A percentile compares a stretch with the other conserved stretches of the same genome.
These are phyloP conservation scores for Podarcis cretensis DNA, from an alignment of 2,113 vertebrate species.

Conservation along the genomic window DNA sequence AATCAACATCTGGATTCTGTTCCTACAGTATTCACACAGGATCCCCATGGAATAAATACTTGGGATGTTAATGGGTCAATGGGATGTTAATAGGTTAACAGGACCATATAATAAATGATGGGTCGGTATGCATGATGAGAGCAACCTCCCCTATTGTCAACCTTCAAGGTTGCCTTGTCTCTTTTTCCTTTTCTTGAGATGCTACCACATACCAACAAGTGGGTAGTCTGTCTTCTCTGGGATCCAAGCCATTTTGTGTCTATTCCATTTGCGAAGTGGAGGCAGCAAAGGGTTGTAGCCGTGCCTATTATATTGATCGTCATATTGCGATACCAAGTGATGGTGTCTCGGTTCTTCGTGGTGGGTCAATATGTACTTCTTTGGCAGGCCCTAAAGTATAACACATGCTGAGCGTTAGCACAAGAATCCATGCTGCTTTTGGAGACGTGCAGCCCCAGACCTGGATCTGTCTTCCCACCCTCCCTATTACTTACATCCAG, in stretches of 20 bases:
- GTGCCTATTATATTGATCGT: conserved; percentile 72
- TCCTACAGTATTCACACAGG: no score
- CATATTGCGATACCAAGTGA: conserved; percentile 76
- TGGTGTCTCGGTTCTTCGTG: conserved; percentile 60
- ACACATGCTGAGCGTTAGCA: neutral
- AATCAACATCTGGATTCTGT: neutral
- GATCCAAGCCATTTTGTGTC: conserved; percentile 70
- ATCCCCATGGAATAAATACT: neutral
- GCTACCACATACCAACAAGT: conserved; percentile 61
- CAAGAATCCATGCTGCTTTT: neutral
- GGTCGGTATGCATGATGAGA: no score
- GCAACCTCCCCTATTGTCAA: neutral
- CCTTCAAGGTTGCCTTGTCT: no score
- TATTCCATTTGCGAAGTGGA: conserved; percentile 59
- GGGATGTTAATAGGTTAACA: no score
- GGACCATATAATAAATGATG: no score
- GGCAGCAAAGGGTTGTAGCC: conserved; percentile 65
- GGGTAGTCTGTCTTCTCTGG: conserved; percentile 79
- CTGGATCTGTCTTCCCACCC: neutral
- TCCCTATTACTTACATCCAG: conserved; percentile 35
- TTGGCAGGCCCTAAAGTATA: conserved; percentile 79
- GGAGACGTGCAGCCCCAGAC: neutral
- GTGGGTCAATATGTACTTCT: conserved; percentile 74
- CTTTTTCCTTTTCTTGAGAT: no score
- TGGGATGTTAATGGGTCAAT: no score